Base-by-base conservation (phyloP, 2,113 vertebrate species). In the Cepphus grylle region DNA sequence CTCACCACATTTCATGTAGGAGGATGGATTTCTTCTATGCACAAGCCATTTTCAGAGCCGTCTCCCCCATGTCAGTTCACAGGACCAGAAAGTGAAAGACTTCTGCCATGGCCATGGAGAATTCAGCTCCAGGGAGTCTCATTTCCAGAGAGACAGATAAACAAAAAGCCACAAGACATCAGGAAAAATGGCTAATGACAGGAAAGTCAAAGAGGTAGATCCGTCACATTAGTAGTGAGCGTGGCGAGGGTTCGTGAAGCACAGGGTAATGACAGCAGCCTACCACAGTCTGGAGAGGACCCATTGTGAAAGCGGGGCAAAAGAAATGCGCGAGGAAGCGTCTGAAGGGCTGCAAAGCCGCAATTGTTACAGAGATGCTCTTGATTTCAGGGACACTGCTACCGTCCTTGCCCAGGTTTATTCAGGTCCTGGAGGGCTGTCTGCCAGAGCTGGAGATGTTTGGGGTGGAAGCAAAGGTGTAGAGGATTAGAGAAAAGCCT, bases 321-420 rank as follows among this genome's bases (percentile, higher is more conserved):
- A 38, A 83, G n/a, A 49, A 49, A 52, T 0, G 1, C 5, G 2
- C 1, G 20, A 59, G 62, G 40, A 58, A 26, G 55, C 1, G 30
- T 42, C 58, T 73, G 70, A 56, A 53, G 71, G 89, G 66, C 81
- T 83, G 85, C 26, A 16, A 74, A 91, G 55, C 76, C 65, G 13
- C 74, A 38, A 0, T 6, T 16, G 15, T 47, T 27, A 40, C 40
- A 34, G 49, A 42, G 67, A 16, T 32, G 56, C 49, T 63, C 59
- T 61, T 0, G 2, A 30, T 23, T 52, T 42, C 13, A 14, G n/a
- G n/a, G n/a, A 55, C 17, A 0, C 26, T 21, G 42, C 63, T 71
- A 4, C 70, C 1, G 1, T 15, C 45, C 32, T 49, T 22, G 65
- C 26, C 43, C 14, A 21, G 74, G 15, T 25, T 52, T 50, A 5